These are phyloP conservation scores for Cuculus canorus DNA, from an alignment of 2,797 vertebrate species.

Conservation along the genomic window DNA sequence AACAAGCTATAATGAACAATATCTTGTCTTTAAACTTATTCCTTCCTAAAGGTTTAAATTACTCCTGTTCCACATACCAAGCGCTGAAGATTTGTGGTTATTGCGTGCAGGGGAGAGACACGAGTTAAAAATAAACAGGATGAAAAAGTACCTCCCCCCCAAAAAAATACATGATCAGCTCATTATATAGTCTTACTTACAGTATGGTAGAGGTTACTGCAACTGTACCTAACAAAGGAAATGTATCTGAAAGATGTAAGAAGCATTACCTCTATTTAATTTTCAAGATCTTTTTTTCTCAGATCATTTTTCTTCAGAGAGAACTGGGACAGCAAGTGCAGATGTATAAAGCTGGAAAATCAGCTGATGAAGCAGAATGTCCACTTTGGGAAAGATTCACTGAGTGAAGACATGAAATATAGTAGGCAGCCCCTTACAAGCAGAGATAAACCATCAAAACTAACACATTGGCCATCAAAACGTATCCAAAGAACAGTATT, in stretches of 20 bases:
- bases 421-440: not conserved
- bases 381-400: slow-evolving; percentile 36
- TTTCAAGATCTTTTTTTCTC: not conserved
- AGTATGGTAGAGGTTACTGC: not conserved
- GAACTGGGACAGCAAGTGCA: not conserved
- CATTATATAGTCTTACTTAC: not conserved
- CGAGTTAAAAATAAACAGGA: not conserved
- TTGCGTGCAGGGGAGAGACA: not conserved
- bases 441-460: slow-evolving; percentile 49
- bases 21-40: not conserved
- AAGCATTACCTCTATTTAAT: not conserved
- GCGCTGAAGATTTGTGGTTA: not conserved
- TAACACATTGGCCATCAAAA: not conserved
- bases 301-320: not conserved
- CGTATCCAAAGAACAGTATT: slow-evolving; percentile 13
- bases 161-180: not conserved
- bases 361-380: slow-evolving; percentile 55
- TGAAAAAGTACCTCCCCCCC: not conserved
- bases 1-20: not conserved
- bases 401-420: slow-evolving; percentile 12
- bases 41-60: not conserved
- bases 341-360: slow-evolving; percentile 37
- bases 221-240: not conserved
- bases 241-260: not conserved
- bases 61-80: not conserved